Conservation (phyloP, 2,797 vertebrate species). For the Sebastes goodei region DNA sequence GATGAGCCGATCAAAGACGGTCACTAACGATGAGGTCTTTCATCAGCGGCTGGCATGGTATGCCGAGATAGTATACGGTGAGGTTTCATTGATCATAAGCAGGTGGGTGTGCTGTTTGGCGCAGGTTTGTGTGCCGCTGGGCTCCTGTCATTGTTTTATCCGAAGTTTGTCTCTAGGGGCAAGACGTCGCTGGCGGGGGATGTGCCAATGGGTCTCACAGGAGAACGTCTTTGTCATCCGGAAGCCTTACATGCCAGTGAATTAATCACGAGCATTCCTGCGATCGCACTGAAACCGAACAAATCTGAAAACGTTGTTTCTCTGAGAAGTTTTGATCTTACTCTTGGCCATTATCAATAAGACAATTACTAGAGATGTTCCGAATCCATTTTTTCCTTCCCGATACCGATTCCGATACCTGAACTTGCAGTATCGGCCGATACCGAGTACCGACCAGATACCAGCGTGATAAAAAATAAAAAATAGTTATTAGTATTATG, state of each 20-base stretch:
- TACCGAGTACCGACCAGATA: too few species aligned
- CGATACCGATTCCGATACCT: too few species aligned
- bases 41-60: conserved; percentile 75
- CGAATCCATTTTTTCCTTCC: too few species aligned
- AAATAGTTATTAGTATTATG: too few species aligned
- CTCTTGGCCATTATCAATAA: neutral
- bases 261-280: conserved; percentile 58
- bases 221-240: conserved; percentile 75
- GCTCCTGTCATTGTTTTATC: conserved; percentile 78
- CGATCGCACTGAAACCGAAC: conserved; percentile 21
- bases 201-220: conserved; percentile 71
- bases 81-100: conserved; percentile 77
- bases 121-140: conserved; percentile 56
- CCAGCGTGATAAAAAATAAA: too few species aligned
- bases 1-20: conserved; percentile 81
- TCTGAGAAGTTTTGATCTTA: conserved; percentile 21
- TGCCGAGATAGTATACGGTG: conserved; percentile 64
- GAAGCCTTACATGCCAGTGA: conserved; percentile 61
- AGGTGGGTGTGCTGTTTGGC: conserved; percentile 73
- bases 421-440: too few species aligned
- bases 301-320: conserved; percentile 27
- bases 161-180: conserved; percentile 77
- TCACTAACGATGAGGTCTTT: conserved; percentile 82
- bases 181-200: conserved; percentile 73
- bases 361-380: neutral